Percentiles rank a stretch among this genome's conserved stretches.
Evolutionary conservation across 2,888 invertebrate genomes (phyloP).

Genomic region (Beris morrisii): DNA sequence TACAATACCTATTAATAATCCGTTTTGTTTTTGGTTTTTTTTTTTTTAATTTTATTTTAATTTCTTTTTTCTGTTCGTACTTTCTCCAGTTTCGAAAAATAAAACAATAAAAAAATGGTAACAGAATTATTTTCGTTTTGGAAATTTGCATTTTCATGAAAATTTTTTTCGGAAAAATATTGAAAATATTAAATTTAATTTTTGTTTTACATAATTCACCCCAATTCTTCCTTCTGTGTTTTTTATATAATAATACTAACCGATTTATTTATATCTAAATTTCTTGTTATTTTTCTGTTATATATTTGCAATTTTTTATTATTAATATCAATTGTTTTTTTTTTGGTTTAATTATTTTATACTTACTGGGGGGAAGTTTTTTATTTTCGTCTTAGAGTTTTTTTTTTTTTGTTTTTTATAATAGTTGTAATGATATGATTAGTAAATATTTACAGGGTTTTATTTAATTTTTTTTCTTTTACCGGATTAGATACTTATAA

Average conservation of each 20-base stretch:
- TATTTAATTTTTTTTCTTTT: constrained; percentile 5
- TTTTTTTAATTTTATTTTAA: neutral
- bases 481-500: neutral
- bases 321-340: constrained; percentile 2
- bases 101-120: no score
- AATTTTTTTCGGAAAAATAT: neutral
- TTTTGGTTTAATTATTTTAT: neutral
- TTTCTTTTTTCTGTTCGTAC: neutral
- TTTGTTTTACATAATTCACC: no score
- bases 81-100: neutral
- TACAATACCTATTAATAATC: constrained; percentile 61
- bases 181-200: neutral
- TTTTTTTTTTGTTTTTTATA: neutral
- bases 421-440: constrained; percentile 26
- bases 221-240: no score
- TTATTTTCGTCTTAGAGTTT: neutral
- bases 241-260: neutral
- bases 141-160: neutral
- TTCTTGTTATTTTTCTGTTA: neutral
- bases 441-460: constrained; percentile 28
- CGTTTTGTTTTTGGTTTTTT: neutral
- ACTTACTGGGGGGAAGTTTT: neutral
- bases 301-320: constrained; percentile 5
- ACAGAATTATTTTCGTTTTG: no score
- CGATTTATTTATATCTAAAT: neutral